A percentile compares a stretch with the other conserved stretches of the same genome.
These are phyloP conservation scores for Hirundichthys speculiger DNA, from an alignment of 2,113 vertebrate genomes.

Conservation along the genomic window DNA sequence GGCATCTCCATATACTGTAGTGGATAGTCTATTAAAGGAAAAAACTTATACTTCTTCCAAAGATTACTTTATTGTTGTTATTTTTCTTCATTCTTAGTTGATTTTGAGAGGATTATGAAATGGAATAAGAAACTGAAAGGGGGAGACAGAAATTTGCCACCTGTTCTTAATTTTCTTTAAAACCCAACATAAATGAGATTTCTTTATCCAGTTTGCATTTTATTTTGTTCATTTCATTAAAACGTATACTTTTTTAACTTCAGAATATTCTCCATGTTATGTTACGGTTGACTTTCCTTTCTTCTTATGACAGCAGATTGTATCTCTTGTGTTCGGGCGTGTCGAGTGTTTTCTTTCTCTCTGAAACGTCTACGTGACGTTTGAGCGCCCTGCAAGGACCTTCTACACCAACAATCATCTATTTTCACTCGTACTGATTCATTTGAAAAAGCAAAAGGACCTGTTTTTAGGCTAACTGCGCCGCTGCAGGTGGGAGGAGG, in stretches of 20 bases:
- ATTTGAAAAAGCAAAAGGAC: slow-evolving; percentile 72
- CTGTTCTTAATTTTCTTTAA: slow-evolving; percentile 40
- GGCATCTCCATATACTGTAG: slow-evolving; percentile 89
- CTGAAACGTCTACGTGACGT: slow-evolving; percentile 72
- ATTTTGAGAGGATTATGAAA: slow-evolving; percentile 69
- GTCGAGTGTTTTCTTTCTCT: slow-evolving; percentile 77
- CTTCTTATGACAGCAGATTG: slow-evolving; percentile 83
- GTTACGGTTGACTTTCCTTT: slow-evolving; percentile 55
- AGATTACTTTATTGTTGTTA: slow-evolving; percentile 84
- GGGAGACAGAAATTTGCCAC: slow-evolving; percentile 50
- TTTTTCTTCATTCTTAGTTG: slow-evolving; percentile 72
- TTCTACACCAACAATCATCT: slow-evolving; percentile 64
- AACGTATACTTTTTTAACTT: slow-evolving; percentile 68
- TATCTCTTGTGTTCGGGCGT: slow-evolving; percentile 82
- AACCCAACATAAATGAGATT: slow-evolving; percentile 67
- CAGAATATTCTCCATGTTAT: slow-evolving; percentile 60
- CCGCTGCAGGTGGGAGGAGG: slow-evolving; percentile 54
- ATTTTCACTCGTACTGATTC: slow-evolving; percentile 70
- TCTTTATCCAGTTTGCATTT: slow-evolving; percentile 70
- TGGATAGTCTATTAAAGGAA: slow-evolving; percentile 82
- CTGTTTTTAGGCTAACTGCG: slow-evolving; percentile 70
- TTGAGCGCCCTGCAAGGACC: slow-evolving; percentile 73
- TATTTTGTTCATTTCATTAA: slow-evolving; percentile 64
- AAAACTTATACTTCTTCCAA: slow-evolving; percentile 86
- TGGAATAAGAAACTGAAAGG: slow-evolving; percentile 60